These are phyloP conservation scores for Lagocephalus sceleratus DNA, from an alignment of 2,797 vertebrate species.

Conservation along the genomic window DNA sequence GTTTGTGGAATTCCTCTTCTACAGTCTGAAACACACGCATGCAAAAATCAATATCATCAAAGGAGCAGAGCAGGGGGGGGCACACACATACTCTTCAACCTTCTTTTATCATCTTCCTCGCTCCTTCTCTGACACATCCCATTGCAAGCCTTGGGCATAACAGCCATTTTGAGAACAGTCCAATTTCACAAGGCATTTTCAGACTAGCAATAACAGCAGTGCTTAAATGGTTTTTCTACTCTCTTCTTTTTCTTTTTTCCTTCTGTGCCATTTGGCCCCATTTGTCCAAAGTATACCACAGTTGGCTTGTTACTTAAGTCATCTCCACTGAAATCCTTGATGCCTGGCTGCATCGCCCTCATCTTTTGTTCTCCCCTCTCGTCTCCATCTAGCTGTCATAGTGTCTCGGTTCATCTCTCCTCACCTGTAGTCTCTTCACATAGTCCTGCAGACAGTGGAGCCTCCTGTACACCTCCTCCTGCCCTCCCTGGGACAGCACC, in stretches of 20 bases:
- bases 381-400: conserved; percentile 22
- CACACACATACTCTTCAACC: conserved; percentile 32
- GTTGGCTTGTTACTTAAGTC: conserved; percentile 59
- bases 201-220: conserved; percentile 62
- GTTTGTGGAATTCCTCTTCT: conserved; percentile 74
- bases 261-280: conserved; percentile 60
- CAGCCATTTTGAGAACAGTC: conserved; percentile 70
- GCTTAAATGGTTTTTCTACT: conserved; percentile 67
- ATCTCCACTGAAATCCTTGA: conserved; percentile 50
- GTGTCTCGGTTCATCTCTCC: conserved; percentile 15
- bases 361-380: conserved; percentile 37
- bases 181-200: conserved; percentile 69
- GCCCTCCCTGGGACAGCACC: conserved; percentile 67
- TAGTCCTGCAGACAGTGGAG: conserved; percentile 74
- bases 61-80: conserved; percentile 27
- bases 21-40: conserved; percentile 58
- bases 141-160: conserved; percentile 64
- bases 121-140: conserved; percentile 63
- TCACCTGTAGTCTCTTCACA: conserved; percentile 80
- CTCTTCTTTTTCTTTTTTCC: conserved; percentile 61
- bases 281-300: conserved; percentile 54
- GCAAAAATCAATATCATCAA: conserved; percentile 61
- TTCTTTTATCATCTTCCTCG: conserved; percentile 58
- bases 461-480: conserved; percentile 69
- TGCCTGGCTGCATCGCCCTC: conserved; percentile 33